Evolutionary conservation across 2,888 invertebrate species (phyloP), one percentile per base, ranked within the genome.

Genomic region (Rutpela maculata): DNA sequence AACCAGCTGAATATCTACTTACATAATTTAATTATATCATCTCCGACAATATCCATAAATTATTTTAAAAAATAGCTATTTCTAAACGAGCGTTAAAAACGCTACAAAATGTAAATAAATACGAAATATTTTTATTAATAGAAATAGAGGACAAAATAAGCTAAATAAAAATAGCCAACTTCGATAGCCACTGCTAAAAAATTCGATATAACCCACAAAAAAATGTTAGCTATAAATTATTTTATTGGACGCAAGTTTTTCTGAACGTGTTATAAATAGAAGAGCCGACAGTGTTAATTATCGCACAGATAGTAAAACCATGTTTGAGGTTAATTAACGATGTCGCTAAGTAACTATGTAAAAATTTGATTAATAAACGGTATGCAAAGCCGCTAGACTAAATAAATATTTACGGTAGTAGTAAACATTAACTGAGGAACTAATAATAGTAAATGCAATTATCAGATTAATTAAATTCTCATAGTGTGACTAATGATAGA

Each of bases 151-250:
- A 50, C 70, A 70, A 59, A 72, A 55, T 62, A 72, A 63, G 62
- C 63, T 35, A 72, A 63, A 63, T 63, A 72, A 72, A 72, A 72
- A 72, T 72, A 72, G 72, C 72, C 63, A 19, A 71, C 70, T 60
- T 72, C 63, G 63, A 72, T 72, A n/a, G 17, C 72, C 31, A 15
- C 57, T 19, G 50, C 50, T 35, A 38, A 72, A 72, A 72, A 72
- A 43, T 72, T 26, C 72, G 55, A 72, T 72, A 62, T n/a, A 66
- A 12, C 22, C 19, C 22, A 67, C 55, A 55, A 26, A 55, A 67
- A 50, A 55, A 67, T 26, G 55, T 67, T 67, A 12, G 12, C 43
- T 67, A 50, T 43, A 67, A 43, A 55, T 67, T 19, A 67, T 67
- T 55, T 38, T 17, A 65, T 38, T 56, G 15, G 68, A 60, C 26